Evolutionary conservation across 2,797 vertebrate genomes (phyloP), one percentile per base, ranked within the genome.

Genomic region (Syngnathus acus): DNA sequence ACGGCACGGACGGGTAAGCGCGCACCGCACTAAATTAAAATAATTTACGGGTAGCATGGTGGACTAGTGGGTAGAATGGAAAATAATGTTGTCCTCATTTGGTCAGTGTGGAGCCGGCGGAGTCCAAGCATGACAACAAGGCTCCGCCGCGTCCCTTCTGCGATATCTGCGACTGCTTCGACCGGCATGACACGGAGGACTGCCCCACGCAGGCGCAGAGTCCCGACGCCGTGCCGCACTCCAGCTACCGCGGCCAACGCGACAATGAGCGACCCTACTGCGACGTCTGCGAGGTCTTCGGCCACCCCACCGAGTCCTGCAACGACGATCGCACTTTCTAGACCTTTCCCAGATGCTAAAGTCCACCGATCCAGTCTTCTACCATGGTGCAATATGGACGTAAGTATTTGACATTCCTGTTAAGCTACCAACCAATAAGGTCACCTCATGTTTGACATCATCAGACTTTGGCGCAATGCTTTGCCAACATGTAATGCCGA

Each of bases 131-230:
- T 82, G 95, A 94, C 68, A 97, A 94, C 89, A 97, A 95, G 70
- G 70, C 77, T 0, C 82, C 89, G 0, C 95, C 94, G 0, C 95
- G 95, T 2, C 93, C 97, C 2, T 99, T 98, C 92, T 98, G 97
- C n/a, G 96, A 98, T 79, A 98, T 98, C 82, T 99, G 97, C 58
- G 97, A 97, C 90, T 94, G 94, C 89, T 98, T 99, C 1, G 96
- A 98, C 72, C 94, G 93, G 59, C 97, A 99, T 0, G 95, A 99
- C 89, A 98, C 95, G 0, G 97, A 98, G 81, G 96, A 99, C 84
- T 99, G 97, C 62, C 97, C 96, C 3, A 98, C 95, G 0, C 96
- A 99, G 90, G 90, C 92, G 0, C 97, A 98, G 90, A 90, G 93
- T 59, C 89, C 92, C 0, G 95, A 96, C 79, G 92, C 95, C 0